Conservation (phyloP, 1,140 invertebrate genomes). For the Heliconius nattereri region DNA sequence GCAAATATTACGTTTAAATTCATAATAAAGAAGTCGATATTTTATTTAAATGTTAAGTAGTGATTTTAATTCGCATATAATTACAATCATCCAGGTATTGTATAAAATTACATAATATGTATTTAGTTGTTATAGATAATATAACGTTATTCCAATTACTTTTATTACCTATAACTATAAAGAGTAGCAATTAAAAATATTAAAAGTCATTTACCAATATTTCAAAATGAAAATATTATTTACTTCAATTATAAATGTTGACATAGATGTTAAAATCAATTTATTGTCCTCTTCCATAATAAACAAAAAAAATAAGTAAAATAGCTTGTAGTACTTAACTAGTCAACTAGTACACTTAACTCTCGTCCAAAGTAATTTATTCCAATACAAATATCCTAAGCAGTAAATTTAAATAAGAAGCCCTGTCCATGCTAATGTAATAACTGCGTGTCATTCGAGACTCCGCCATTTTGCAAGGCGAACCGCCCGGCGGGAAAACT, state of each 20-base stretch:
- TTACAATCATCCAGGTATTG: not conserved
- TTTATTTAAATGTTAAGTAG: conserved; percentile 10
- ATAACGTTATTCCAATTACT: not conserved
- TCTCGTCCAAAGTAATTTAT: conserved; percentile 5
- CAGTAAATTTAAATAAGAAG: conserved; percentile 42
- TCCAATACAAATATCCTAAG: conserved; percentile 14
- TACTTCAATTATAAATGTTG: not conserved
- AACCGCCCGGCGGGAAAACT: conserved; percentile 76
- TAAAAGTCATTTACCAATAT: not conserved
- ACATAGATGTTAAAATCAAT: too few species aligned
- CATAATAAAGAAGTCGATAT: not conserved
- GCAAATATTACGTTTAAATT: not conserved
- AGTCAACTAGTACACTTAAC: not conserved
- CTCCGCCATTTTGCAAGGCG: conserved; percentile 77
- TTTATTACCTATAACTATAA: not conserved
- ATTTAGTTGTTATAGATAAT: not conserved
- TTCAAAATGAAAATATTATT: not conserved
- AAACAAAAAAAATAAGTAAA: too few species aligned
- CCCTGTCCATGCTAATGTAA: conserved; percentile 60
- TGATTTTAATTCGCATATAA: not conserved
- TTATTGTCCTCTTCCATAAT: too few species aligned
- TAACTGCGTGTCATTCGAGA: conserved; percentile 71
- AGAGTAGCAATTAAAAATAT: not conserved
- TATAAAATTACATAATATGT: not conserved
- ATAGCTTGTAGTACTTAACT: not conserved